Conservation (phyloP, 2,797 vertebrate species). For the Anguilla marmorata region DNA sequence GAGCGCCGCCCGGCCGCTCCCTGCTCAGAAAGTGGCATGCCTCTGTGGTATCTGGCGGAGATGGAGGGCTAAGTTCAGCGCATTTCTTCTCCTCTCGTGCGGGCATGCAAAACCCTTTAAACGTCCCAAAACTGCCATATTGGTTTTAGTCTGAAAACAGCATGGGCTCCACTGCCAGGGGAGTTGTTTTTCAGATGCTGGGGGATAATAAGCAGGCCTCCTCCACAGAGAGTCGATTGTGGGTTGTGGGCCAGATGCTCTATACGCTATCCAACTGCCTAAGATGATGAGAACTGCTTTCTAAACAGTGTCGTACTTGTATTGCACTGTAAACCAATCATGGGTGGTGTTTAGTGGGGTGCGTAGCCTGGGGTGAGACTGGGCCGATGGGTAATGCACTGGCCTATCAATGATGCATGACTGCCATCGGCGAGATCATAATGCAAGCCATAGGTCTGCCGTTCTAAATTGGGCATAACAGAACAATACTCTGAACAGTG, state of each 20-base stretch:
- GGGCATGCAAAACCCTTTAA: background rate
- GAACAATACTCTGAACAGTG: too few species aligned
- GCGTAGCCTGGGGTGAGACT: background rate
- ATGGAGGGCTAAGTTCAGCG: background rate
- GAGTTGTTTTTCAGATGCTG: background rate
- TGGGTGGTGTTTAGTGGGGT: background rate
- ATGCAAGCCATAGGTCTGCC: too few species aligned
- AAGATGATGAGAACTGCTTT: background rate
- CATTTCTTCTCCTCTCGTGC: background rate
- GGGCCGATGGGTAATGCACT: too few species aligned
- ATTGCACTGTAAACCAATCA: background rate
- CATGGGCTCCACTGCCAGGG: background rate
- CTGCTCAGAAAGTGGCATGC: too few species aligned
- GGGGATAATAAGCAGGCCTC: background rate
- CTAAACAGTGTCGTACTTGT: background rate
- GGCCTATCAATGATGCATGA: too few species aligned
- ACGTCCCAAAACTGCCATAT: background rate
- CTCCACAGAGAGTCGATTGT: background rate
- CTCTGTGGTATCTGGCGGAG: background rate
- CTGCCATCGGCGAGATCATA: too few species aligned
- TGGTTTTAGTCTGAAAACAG: background rate
- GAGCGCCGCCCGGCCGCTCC: slow-evolving; percentile 53
- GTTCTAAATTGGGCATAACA: too few species aligned
- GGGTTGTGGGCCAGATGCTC: background rate
- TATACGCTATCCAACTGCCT: background rate